These are phyloP conservation scores for Pachliopta kotzebuea DNA, from an alignment of 2,888 invertebrate genomes.

Conservation along the genomic window DNA sequence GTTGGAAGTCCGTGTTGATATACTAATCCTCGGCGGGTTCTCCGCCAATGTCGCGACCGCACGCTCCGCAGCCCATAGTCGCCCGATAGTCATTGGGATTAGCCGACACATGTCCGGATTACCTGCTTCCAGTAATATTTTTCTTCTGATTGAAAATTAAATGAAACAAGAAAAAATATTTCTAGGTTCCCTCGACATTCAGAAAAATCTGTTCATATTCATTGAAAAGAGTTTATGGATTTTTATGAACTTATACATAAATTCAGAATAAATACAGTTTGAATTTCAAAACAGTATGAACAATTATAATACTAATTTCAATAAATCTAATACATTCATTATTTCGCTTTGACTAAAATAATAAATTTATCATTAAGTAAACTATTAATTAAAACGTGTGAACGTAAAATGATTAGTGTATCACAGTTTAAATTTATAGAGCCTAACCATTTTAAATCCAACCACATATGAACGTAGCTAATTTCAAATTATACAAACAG, in stretches of 20 bases:
- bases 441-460: conserved; percentile 23
- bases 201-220: background rate
- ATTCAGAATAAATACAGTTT: too few species aligned
- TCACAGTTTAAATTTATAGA: conserved; percentile 19
- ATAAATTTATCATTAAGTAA: background rate
- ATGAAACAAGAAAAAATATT: conserved; percentile 15
- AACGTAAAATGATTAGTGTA: conserved; percentile 12
- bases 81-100: conserved; percentile 33
- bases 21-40: conserved; percentile 35
- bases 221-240: too few species aligned
- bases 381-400: background rate
- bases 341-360: background rate
- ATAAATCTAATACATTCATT: background rate
- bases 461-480: conserved; percentile 22
- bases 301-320: too few species aligned
- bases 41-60: conserved; percentile 37
- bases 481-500: conserved; percentile 28
- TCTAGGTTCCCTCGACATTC: background rate
- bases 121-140: conserved; percentile 11
- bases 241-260: too few species aligned
- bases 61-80: conserved; percentile 25
- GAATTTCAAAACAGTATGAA: background rate
- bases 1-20: conserved; percentile 16
- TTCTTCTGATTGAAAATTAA: conserved; percentile 23
- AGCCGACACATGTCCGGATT: conserved; percentile 35